A percentile compares a stretch with the other conserved stretches of the same genome.
phyloP scores from a whole-genome alignment of 2,888 invertebrate species.

The Dicycla oo region DNA sequence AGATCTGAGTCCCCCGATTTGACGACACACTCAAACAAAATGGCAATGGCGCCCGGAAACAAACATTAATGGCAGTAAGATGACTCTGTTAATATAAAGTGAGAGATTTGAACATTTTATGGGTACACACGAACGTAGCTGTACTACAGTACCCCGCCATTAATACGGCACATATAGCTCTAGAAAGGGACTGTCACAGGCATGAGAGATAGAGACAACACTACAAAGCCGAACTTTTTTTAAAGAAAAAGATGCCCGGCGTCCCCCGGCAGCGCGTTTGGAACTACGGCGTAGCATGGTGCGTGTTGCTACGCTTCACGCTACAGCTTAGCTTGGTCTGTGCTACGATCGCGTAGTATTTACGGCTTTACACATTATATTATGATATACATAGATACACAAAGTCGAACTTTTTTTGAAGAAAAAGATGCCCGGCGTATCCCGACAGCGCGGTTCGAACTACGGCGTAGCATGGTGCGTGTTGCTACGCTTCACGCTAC shows the following conservation, averaged over 20 bases:
- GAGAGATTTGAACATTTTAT: conserved; percentile 76
- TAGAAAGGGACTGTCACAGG: not conserved
- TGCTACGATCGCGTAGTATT: conserved; percentile 15
- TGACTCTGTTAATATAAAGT: conserved; percentile 72
- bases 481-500: not conserved
- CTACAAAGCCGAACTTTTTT: conserved; percentile 3
- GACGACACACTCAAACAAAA: conserved; percentile 72
- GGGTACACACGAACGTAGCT: conserved; percentile 61
- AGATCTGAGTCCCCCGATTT: conserved; percentile 71
- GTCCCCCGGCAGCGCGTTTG: too few species aligned
- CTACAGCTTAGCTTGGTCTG: conserved; percentile 7
- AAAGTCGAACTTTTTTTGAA: not conserved
- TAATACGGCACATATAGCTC: too few species aligned
- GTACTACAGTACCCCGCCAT: too few species aligned
- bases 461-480: conserved; percentile 7
- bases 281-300: conserved; percentile 10
- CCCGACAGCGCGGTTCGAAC: not conserved
- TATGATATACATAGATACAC: not conserved
- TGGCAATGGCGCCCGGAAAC: conserved; percentile 69
- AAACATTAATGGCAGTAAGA: conserved; percentile 67
- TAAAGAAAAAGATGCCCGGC: too few species aligned
- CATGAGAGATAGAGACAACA: conserved; percentile 13
- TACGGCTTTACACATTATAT: not conserved
- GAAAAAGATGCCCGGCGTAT: too few species aligned
- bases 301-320: not conserved